phyloP scores from a whole-genome alignment of 2,113 vertebrate genomes.

The Typhlomys cinereus region DNA sequence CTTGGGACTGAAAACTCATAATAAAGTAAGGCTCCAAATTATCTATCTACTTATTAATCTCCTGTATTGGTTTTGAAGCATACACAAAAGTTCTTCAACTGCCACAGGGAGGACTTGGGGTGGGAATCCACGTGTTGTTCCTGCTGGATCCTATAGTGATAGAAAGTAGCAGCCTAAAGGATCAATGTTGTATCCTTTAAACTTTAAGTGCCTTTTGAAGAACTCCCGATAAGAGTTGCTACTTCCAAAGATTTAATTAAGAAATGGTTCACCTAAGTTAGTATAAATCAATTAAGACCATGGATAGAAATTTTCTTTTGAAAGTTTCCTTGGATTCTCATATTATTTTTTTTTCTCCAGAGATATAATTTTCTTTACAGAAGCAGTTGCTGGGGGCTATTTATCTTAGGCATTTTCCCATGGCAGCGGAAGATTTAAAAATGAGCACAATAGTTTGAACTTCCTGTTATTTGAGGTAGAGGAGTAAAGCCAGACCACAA shows the following conservation, averaged over 20 bases:
- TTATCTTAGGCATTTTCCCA: conserved; percentile 76
- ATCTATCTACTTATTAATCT: conserved; percentile 35
- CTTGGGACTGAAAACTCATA: neutral
- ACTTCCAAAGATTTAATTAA: conserved; percentile 12
- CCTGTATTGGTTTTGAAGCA: neutral
- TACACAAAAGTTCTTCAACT: neutral
- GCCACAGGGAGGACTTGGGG: too few relatives aligned
- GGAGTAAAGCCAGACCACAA: conserved; percentile 63
- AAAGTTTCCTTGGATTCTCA: conserved; percentile 40
- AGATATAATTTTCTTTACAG: conserved; percentile 45
- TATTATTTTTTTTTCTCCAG: conserved; percentile 62
- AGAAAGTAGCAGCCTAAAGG: conserved; percentile 7
- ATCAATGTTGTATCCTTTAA: conserved; percentile 38
- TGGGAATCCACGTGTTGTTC: neutral
- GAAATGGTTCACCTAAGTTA: neutral
- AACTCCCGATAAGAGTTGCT: conserved; percentile 33
- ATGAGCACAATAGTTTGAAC: conserved; percentile 65
- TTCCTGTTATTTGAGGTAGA: conserved; percentile 76
- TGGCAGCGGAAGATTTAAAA: conserved; percentile 72
- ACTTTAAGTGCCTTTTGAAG: conserved; percentile 38
- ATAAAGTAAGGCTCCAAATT: conserved; percentile 2
- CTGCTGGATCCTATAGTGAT: neutral
- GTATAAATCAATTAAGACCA: conserved; percentile 49
- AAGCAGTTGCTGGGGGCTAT: conserved; percentile 55
- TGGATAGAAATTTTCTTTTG: conserved; percentile 16